Percentiles rank a stretch among this genome's conserved stretches.
Evolutionary conservation across 2,113 vertebrate genomes (phyloP).

Genomic region (Urocynchramus pylzowi): DNA sequence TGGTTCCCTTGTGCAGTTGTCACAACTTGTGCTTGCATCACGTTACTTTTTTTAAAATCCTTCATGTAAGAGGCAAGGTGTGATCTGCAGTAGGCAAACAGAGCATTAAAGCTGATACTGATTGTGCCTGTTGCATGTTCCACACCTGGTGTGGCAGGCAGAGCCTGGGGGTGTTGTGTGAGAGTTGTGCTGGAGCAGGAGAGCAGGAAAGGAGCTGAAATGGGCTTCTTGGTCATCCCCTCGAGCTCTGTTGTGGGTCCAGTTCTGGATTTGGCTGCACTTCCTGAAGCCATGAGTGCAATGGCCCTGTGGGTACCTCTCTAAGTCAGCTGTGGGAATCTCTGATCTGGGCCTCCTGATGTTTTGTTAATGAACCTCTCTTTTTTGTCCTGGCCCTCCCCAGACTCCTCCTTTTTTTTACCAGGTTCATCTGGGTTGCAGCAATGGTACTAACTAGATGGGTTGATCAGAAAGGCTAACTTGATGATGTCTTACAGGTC

Average conservation of each 20-base stretch:
- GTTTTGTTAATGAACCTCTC: background rate
- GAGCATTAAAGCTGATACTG: background rate
- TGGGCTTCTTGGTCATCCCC: background rate
- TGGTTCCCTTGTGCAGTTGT: background rate
- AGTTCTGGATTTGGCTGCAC: background rate
- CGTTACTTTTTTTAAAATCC: background rate
- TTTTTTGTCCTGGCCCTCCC: background rate
- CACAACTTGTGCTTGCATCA: background rate
- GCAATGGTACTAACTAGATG: background rate
- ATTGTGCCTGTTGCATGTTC: background rate
- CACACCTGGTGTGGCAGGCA: background rate
- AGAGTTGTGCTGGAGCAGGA: background rate
- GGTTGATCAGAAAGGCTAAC: background rate
- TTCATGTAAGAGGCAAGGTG: background rate
- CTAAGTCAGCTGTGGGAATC: background rate
- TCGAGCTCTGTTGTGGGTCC: background rate
- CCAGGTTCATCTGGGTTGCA: background rate
- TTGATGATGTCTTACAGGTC: background rate
- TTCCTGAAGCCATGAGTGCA: background rate
- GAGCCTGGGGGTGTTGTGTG: background rate
- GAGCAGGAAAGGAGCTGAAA: conserved; percentile 13
- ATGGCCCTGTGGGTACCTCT: background rate
- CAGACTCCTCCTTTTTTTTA: background rate
- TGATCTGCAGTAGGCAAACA: background rate
- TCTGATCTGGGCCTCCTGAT: background rate